Percentiles rank a stretch among this genome's conserved stretches.
These are phyloP conservation scores for Atractosteus spatula DNA, from an alignment of 2,113 vertebrate genomes.

Conservation along the genomic window DNA sequence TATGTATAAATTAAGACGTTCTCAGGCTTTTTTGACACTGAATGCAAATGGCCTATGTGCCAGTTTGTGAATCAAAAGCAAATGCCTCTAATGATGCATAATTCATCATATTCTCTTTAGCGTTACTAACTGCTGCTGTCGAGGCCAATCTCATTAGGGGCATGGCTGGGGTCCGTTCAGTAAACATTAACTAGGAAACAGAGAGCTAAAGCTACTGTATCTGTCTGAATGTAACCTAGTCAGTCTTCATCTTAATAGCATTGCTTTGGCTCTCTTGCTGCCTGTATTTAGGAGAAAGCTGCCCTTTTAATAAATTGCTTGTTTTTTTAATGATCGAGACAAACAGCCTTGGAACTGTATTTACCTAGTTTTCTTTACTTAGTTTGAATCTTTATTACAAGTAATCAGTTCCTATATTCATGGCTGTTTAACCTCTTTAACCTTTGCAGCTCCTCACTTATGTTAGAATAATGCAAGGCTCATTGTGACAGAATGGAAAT, in stretches of 20 bases:
- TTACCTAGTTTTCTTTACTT: too few species aligned
- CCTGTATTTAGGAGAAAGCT: too few species aligned
- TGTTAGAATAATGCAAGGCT: neutral
- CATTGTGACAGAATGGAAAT: conserved; percentile 7
- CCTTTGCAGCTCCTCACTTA: too few species aligned
- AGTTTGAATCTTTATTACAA: too few species aligned
- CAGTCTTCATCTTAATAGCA: conserved; percentile 8
- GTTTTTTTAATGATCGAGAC: too few species aligned
- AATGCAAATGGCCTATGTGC: conserved; percentile 7
- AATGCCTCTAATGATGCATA: conserved; percentile 14
- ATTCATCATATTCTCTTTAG: conserved; percentile 13
- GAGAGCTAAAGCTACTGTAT: neutral
- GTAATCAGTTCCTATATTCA: too few species aligned
- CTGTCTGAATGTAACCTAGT: neutral
- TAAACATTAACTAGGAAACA: neutral
- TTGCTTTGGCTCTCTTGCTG: neutral
- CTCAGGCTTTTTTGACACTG: too few species aligned
- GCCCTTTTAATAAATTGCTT: too few species aligned
- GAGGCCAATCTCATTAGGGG: conserved; percentile 10
- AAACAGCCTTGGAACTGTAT: too few species aligned
- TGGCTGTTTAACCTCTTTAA: too few species aligned
- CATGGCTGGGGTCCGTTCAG: conserved; percentile 7
- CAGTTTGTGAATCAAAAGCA: conserved; percentile 1
- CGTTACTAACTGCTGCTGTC: conserved; percentile 12
- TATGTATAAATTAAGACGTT: too few species aligned